Evolutionary conservation across 2,113 vertebrate genomes (phyloP).

Genomic region (Rhinichthys klamathensis): DNA sequence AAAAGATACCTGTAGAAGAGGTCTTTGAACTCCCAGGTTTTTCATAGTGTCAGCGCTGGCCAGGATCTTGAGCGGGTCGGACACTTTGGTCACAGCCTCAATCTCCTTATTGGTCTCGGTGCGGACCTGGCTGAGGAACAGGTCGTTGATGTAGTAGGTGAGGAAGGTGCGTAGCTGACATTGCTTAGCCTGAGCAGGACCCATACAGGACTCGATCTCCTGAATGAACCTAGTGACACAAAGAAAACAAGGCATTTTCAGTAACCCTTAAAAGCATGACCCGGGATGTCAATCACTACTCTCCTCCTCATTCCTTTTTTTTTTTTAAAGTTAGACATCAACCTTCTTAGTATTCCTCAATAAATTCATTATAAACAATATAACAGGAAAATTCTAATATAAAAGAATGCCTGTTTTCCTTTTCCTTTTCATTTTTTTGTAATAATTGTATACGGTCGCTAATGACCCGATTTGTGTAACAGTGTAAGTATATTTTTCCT

Average conservation of each 20-base stretch:
- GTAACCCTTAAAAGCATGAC: too few species aligned
- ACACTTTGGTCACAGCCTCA: conserved; percentile 87
- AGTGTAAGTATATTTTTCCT: too few species aligned
- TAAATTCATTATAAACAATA: too few species aligned
- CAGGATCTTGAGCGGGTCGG: conserved; percentile 91
- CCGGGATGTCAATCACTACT: too few species aligned
- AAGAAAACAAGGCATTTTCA: conserved; percentile 13
- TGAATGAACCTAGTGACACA: conserved; percentile 88
- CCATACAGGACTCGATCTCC: conserved; percentile 91
- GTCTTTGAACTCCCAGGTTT: conserved; percentile 88
- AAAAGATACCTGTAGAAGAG: conserved; percentile 88
- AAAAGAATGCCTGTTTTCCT: too few species aligned
- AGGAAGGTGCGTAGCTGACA: conserved; percentile 94
- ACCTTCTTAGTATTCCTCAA: too few species aligned
- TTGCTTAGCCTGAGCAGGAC: conserved; percentile 88
- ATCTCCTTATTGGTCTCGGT: conserved; percentile 98
- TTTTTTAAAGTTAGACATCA: too few species aligned
- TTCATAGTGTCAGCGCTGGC: conserved; percentile 97
- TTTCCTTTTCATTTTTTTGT: too few species aligned
- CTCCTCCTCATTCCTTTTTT: too few species aligned
- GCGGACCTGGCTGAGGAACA: conserved; percentile 95
- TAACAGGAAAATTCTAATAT: too few species aligned
- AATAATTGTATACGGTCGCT: too few species aligned
- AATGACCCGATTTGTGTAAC: too few species aligned
- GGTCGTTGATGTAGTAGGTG: conserved; percentile 95